These are phyloP conservation scores for Caenorhabditis briggsae DNA, from an alignment of 1,140 invertebrate genomes.

Conservation along the genomic window DNA sequence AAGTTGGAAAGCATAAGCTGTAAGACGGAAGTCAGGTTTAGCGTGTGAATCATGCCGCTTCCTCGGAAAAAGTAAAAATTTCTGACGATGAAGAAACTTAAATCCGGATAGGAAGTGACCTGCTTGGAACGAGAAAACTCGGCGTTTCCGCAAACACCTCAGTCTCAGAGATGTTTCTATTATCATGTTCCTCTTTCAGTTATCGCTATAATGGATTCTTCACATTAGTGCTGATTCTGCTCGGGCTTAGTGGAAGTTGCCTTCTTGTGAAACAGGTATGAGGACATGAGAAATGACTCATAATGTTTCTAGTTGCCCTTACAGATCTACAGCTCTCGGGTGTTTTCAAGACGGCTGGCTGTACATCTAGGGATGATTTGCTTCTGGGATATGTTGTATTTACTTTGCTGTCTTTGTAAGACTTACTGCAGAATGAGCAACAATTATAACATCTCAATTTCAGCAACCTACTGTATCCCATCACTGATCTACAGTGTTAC, in stretches of 20 bases:
- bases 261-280: constrained; percentile 70
- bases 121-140: background rate
- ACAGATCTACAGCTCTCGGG: constrained; percentile 72
- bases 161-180: too few relatives aligned
- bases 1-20: background rate
- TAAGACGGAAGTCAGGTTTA: background rate
- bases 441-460: background rate
- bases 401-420: constrained; percentile 68
- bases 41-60: background rate
- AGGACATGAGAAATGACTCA: constrained; percentile 24
- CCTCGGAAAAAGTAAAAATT: background rate
- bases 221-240: constrained; percentile 71
- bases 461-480: constrained; percentile 71
- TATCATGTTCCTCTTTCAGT: constrained; percentile 67
- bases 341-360: constrained; percentile 74
- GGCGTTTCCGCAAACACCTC: background rate
- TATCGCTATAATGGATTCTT: constrained; percentile 73
- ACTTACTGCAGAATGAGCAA: background rate
- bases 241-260: constrained; percentile 74
- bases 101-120: constrained; percentile 25
- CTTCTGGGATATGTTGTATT: constrained; percentile 73
- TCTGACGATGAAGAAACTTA: background rate
- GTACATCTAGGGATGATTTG: constrained; percentile 75
- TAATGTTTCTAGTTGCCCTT: background rate
- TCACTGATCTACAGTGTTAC: constrained; percentile 74